Base-by-base conservation (phyloP, 2,113 vertebrate species). In the Aldabrachelys gigantea region DNA sequence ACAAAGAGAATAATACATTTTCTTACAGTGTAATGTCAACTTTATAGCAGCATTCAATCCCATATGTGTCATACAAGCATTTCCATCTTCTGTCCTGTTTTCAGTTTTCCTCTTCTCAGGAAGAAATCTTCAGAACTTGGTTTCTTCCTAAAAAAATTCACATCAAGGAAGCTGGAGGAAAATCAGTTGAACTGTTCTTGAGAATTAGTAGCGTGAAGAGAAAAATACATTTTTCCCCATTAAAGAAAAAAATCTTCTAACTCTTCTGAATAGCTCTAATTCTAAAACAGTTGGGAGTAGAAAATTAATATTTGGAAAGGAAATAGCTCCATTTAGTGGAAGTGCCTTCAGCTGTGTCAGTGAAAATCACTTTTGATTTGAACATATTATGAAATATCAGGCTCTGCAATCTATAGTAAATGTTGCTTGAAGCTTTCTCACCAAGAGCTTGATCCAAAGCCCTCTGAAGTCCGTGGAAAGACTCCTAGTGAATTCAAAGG, bases 371-470 rank as follows among this genome's bases (percentile, higher is more conserved):
- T 82, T 82, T n/a, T 56, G 80, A 8, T 75, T 82, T 22, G 12
- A 93, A 17, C 90, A 91, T 91, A 57, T 54, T 57, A 88, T 88
- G 19, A 89, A 96, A 90, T 93, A 88, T 57, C 1, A 65, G 75
- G 79, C 92, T 95, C 90, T 94, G 82, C 31, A 82, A 47, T 91
- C 88, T 93, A 78, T 35, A 80, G 56, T 78, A 38, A 82, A 95
- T 95, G 31, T 84, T 92, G 52, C 83, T 82, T 96, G 93, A 86
- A 47, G 53, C 10, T 95, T 1, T 86, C 87, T 88, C 91, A 92
- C 92, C 62, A 80, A 86, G 49, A 83, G 75, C 57, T 95, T 81
- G 84, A 96, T 93, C 96, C 91, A 94, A 96, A 96, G 81, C 22
- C 87, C 88, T 90, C 65, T 91, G 81, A 94, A 89, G 85, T 82